These are phyloP conservation scores for Montipora cactus DNA, from an alignment of 64 coral and sea anemone genomes.

Conservation along the genomic window DNA sequence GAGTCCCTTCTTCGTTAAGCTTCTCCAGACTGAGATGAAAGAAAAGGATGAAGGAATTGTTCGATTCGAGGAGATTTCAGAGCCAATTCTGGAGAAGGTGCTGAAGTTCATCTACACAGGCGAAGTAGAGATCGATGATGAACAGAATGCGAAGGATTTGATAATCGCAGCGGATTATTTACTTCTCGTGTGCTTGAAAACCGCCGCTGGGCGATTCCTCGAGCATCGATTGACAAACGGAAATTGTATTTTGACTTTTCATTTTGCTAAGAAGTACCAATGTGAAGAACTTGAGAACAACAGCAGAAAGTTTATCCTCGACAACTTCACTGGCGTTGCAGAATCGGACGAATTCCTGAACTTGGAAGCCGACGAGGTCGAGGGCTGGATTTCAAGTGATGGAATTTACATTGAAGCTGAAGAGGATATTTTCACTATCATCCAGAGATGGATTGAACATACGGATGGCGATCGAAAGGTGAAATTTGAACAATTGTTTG, in stretches of 20 bases:
- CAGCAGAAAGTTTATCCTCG: not conserved
- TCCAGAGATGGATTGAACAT: constrained; percentile 9
- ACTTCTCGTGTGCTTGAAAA: constrained; percentile 15
- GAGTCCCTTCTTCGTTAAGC: not conserved
- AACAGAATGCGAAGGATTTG: not conserved
- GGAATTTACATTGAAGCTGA: not conserved
- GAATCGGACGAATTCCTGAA: not conserved
- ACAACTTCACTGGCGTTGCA: not conserved
- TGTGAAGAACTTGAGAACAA: not conserved
- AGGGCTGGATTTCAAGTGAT: constrained; percentile 2
- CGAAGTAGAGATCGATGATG: not conserved
- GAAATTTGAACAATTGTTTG: constrained; percentile 5
- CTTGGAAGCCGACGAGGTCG: not conserved
- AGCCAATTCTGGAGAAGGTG: not conserved
- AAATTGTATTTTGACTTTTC: not conserved
- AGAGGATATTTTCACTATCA: not conserved
- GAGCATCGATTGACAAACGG: not conserved
- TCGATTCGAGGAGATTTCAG: not conserved
- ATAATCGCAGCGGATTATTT: constrained; percentile 17
- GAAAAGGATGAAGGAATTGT: not conserved
- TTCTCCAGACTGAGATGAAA: constrained; percentile 26
- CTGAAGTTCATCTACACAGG: constrained; percentile 36
- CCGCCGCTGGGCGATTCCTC: not conserved
- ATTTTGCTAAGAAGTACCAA: constrained; percentile 11
- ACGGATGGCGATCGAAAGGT: not conserved